These are phyloP conservation scores for Cygnus atratus DNA, from an alignment of 2,113 vertebrate species.

Conservation along the genomic window DNA sequence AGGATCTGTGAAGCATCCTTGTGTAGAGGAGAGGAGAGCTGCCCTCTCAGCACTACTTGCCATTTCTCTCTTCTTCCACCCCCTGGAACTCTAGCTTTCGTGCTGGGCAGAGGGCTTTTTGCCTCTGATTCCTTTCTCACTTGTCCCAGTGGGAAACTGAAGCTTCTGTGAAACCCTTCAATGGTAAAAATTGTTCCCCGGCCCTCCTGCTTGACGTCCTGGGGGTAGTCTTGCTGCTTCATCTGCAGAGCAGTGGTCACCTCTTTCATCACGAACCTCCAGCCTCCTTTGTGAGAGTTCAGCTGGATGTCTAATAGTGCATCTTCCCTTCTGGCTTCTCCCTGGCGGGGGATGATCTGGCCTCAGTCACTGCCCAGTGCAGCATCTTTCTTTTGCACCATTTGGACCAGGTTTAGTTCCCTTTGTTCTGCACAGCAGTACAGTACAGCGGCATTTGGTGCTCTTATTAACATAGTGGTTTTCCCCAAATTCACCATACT, in stretches of 20 bases:
- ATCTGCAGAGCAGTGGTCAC: accelerated
- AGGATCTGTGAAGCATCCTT: neutral
- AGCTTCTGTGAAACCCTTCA: neutral
- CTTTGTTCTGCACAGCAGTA: accelerated
- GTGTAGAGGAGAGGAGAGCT: accelerated
- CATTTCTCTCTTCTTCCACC: accelerated
- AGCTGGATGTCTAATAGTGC: neutral
- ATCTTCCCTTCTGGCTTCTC: neutral
- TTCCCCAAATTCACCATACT: neutral
- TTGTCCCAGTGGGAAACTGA: neutral
- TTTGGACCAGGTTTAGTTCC: neutral
- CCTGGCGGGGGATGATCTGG: neutral
- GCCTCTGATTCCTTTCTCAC: neutral
- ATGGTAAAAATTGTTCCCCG: neutral
- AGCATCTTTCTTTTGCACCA: neutral
- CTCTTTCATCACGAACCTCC: accelerated
- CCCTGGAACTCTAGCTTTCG: neutral
- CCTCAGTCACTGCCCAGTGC: neutral
- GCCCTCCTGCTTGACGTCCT: neutral
- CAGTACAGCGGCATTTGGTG: neutral
- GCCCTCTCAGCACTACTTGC: neutral
- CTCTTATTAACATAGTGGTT: neutral
- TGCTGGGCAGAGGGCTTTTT: neutral
- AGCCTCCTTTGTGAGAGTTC: neutral
- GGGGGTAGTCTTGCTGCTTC: neutral